Base-by-base conservation (phyloP, 2,888 invertebrate species). In the Flexamia atlantica region DNA sequence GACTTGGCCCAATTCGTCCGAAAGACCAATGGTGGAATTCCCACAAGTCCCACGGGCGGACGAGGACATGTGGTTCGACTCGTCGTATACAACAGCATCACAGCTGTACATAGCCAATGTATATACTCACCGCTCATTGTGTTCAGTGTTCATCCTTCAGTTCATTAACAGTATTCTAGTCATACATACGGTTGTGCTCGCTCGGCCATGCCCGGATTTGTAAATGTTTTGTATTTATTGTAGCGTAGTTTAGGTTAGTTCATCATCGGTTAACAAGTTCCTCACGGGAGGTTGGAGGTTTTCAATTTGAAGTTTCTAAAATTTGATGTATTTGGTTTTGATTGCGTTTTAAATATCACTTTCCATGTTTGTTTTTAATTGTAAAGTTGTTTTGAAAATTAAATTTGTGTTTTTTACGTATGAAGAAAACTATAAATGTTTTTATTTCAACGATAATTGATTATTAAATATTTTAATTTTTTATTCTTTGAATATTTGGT, bases 111-210 rank as follows among this genome's bases (percentile, higher is more conserved):
- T 64, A 64, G 64, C 4, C 25, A 9, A 14, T 30, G 20, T 40
- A 40, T 40, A 72, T 76, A 17, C 28, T 42, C 76, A 46, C 28
- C 28, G n/a, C 36, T n/a, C 42, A 46, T 76, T 76, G 76, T 76
- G 76, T 76, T 76, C 76, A 76, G 76, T 76, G 76, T 76, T 76
- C 76, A 76, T 76, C 36, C 40, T 28, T 76, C 72, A 40, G 50
- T n/a, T 76, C 76, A 76, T 76, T 28, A 46, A 46, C 42, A 23
- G 25, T 23, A 46, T 76, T 76, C 76, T 76, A 76, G 76, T 76
- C 76, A 46, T 9, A 40, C 76, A 46, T 9, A 40, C 28, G 76
- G 76, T 76, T 76, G 76, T 76, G 46, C 40, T 76, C 5, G 72
- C 64, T 70, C 36, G 50, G 40, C 76, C 0, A 10, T 28, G 50